phyloP scores from a whole-genome alignment of 2,113 vertebrate species.

The Glareola pratincola region DNA sequence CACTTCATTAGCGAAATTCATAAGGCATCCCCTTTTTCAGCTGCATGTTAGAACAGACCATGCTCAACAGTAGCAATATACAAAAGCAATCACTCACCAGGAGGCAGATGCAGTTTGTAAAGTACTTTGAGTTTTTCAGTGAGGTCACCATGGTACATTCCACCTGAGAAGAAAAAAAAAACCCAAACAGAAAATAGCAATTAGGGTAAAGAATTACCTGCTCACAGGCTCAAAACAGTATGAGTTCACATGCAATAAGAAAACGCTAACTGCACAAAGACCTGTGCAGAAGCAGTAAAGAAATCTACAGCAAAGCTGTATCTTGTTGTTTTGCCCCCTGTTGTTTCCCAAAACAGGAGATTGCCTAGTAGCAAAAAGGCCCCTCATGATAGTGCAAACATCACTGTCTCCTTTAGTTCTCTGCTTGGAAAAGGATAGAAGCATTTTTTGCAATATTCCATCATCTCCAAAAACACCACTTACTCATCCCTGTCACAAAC shows the following conservation, averaged over 20 bases:
- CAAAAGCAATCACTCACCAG: constrained; percentile 75
- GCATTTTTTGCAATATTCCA: neutral
- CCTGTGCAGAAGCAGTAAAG: neutral
- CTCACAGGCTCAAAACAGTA: neutral
- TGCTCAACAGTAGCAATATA: neutral
- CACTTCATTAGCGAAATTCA: neutral
- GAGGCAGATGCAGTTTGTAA: constrained; percentile 94
- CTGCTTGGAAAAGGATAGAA: neutral
- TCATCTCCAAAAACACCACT: constrained; percentile 7
- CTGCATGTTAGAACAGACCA: neutral
- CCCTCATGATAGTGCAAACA: neutral
- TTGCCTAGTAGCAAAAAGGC: neutral
- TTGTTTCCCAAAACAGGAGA: neutral
- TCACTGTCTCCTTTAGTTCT: neutral
- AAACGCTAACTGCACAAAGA: neutral
- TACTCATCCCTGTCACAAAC: constrained; percentile 94
- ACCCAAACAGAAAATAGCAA: neutral
- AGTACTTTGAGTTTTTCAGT: constrained; percentile 94
- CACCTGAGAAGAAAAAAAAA: constrained; percentile 72
- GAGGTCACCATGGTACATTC: constrained; percentile 96
- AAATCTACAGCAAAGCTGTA: neutral
- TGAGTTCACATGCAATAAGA: neutral
- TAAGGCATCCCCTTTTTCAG: neutral
- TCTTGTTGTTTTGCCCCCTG: neutral
- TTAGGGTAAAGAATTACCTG: neutral